A percentile compares a stretch with the other conserved stretches of the same genome.
phyloP scores from a whole-genome alignment of 2,113 vertebrate species.

The rabbit (Oryctolagus cuniculus) region mOryCun1.1 NC_091445.1:23560501-23561000 shows the following conservation, averaged over 20 bases:
- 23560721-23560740: neutral
- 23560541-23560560: neutral
- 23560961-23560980: neutral
- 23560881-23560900: neutral
- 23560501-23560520: neutral
- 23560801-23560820: neutral
- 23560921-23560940: neutral
- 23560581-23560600: too few relatives aligned
- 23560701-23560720: neutral
- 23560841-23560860: too few relatives aligned
- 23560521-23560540: neutral
- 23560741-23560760: neutral
- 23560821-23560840: neutral
- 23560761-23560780: neutral
- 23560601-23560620: neutral
- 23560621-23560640: neutral
- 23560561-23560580: neutral
- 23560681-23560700: neutral
- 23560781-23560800: neutral
- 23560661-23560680: neutral
- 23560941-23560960: neutral
- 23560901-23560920: neutral
- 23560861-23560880: too few relatives aligned
- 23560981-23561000: neutral
- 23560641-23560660: neutral